These are phyloP conservation scores for Pollachius pollachius DNA, from an alignment of 2,113 vertebrate species.

Conservation along the genomic window DNA sequence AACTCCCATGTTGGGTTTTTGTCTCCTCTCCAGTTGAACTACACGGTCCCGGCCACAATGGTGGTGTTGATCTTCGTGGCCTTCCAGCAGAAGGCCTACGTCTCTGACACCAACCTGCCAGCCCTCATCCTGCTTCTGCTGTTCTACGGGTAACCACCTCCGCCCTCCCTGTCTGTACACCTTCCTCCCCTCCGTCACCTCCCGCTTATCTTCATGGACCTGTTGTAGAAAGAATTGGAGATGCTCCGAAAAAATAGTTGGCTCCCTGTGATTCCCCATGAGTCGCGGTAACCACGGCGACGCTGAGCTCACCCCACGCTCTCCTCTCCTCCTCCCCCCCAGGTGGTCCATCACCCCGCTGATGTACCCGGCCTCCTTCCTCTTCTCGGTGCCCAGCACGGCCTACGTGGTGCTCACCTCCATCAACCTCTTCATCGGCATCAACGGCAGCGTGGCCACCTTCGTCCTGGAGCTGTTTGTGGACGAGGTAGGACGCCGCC, in stretches of 20 bases:
- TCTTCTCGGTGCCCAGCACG: conserved; percentile 78
- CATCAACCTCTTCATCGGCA: conserved; percentile 80
- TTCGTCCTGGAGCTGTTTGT: conserved; percentile 79
- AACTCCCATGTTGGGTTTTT: not conserved
- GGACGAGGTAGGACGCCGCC: conserved; percentile 63
- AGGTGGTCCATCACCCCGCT: conserved; percentile 82
- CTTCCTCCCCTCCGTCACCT: no score
- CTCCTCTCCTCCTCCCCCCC: not conserved
- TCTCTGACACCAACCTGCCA: conserved; percentile 76
- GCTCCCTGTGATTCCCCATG: no score
- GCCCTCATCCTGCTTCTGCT: conserved; percentile 76
- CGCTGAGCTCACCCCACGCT: no score
- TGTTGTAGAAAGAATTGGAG: no score
- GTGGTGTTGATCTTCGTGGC: conserved; percentile 78
- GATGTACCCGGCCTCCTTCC: conserved; percentile 81
- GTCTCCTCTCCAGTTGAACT: conserved; percentile 69
- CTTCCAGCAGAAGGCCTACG: conserved; percentile 78
- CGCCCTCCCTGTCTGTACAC: no score
- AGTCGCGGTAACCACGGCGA: no score
- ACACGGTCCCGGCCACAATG: conserved; percentile 72
- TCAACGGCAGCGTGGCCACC: conserved; percentile 80
- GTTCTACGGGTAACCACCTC: conserved; percentile 71
- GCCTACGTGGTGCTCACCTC: conserved; percentile 79
- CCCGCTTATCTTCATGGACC: no score
- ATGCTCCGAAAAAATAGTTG: no score